phyloP scores from a whole-genome alignment of 2,113 vertebrate species.

The Microtus pennsylvanicus region DNA sequence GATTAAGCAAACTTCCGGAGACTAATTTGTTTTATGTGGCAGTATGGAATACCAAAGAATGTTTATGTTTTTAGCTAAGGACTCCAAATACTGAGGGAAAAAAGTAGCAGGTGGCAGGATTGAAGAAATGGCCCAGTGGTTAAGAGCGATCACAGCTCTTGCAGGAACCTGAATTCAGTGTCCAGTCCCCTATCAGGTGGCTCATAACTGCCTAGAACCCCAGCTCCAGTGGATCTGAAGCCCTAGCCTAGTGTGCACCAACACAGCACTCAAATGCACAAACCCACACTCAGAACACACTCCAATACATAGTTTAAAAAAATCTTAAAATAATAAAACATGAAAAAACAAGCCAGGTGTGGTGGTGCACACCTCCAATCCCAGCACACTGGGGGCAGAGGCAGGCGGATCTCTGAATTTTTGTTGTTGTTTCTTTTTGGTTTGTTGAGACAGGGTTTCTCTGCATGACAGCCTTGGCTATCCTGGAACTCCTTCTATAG shows the following conservation, averaged over 20 bases:
- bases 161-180: background rate
- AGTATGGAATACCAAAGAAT: background rate
- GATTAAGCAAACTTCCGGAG: constrained; percentile 21
- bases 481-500: background rate
- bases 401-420: background rate
- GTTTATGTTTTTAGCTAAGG: background rate
- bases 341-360: background rate
- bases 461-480: background rate
- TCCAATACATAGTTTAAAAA: background rate
- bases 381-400: background rate
- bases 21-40: background rate
- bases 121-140: background rate
- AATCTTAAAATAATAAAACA: background rate
- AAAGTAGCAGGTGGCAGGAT: background rate
- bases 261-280: background rate
- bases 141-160: background rate
- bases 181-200: background rate
- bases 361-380: background rate
- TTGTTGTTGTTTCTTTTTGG: too few relatives aligned
- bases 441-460: background rate
- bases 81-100: background rate
- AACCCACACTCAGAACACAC: background rate
- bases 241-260: too few relatives aligned
- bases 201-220: background rate
- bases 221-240: background rate